A percentile compares a stretch with the other conserved stretches of the same genome.
Conservation (phyloP, 2,888 invertebrate species). For the Platycnemis pennipes region DNA sequence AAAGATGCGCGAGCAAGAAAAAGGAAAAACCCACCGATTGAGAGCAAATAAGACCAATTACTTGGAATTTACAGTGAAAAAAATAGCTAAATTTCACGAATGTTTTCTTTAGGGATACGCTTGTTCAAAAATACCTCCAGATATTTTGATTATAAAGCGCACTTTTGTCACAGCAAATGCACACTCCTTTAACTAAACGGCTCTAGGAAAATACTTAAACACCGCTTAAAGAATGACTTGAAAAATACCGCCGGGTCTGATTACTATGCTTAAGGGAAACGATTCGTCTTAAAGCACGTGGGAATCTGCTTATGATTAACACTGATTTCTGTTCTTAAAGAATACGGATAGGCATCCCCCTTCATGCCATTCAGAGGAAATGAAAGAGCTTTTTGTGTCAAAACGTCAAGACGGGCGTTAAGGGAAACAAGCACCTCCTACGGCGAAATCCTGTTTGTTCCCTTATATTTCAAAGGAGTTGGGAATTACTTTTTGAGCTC, state of each 20-base stretch:
- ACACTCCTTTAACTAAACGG: too few relatives aligned
- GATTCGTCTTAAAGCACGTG: neutral
- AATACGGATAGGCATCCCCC: neutral
- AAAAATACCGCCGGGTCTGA: too few relatives aligned
- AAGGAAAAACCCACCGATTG: neutral
- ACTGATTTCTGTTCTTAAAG: neutral
- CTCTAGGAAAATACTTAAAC: too few relatives aligned
- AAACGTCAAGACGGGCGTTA: constrained; percentile 1
- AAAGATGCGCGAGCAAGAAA: neutral
- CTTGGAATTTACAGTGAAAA: too few relatives aligned
- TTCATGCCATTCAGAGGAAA: neutral
- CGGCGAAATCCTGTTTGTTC: neutral
- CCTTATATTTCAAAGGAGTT: neutral
- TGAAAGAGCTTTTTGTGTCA: constrained; percentile 27
- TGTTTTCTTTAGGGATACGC: too few relatives aligned
- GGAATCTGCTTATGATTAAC: neutral
- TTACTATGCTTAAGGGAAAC: too few relatives aligned
- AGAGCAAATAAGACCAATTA: too few relatives aligned
- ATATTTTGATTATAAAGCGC: too few relatives aligned
- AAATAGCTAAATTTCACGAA: too few relatives aligned
- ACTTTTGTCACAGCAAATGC: too few relatives aligned
- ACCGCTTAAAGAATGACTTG: too few relatives aligned
- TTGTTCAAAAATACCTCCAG: too few relatives aligned
- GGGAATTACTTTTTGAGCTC: neutral
- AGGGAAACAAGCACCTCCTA: neutral